These are phyloP conservation scores for Stictonetta naevosa DNA, from an alignment of 2,113 vertebrate genomes.

Conservation along the genomic window DNA sequence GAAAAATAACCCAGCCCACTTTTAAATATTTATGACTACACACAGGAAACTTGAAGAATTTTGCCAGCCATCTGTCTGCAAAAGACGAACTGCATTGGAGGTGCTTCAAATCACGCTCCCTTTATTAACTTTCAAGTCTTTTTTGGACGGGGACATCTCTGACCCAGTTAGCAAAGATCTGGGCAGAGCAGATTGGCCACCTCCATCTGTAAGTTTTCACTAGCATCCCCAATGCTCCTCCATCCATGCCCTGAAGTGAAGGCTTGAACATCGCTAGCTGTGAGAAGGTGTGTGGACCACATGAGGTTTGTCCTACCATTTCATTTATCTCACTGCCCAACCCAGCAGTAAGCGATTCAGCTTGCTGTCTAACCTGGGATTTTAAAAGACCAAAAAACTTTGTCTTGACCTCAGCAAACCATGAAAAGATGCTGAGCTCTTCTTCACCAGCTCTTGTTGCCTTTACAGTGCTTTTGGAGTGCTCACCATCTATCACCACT, in stretches of 20 bases:
- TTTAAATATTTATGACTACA: background rate
- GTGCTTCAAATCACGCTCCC: background rate
- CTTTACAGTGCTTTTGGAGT: accelerated
- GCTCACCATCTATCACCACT: background rate
- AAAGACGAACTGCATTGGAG: background rate
- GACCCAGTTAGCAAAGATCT: background rate
- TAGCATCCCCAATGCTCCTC: background rate
- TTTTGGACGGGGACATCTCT: background rate
- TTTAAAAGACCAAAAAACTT: background rate
- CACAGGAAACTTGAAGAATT: background rate
- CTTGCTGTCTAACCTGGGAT: background rate
- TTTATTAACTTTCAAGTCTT: background rate
- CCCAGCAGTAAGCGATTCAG: background rate
- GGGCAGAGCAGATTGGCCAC: background rate
- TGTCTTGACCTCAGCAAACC: accelerated
- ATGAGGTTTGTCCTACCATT: accelerated
- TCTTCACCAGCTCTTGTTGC: accelerated
- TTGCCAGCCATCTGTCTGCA: background rate
- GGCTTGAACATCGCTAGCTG: background rate
- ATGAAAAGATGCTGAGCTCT: background rate
- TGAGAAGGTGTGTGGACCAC: accelerated
- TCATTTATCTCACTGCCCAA: background rate
- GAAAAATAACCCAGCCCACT: background rate
- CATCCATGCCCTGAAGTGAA: background rate
- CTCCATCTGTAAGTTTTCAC: background rate